Conservation (phyloP, 37 sponge, comb jelly and placozoan genomes). For the Halichondria panicea region DNA sequence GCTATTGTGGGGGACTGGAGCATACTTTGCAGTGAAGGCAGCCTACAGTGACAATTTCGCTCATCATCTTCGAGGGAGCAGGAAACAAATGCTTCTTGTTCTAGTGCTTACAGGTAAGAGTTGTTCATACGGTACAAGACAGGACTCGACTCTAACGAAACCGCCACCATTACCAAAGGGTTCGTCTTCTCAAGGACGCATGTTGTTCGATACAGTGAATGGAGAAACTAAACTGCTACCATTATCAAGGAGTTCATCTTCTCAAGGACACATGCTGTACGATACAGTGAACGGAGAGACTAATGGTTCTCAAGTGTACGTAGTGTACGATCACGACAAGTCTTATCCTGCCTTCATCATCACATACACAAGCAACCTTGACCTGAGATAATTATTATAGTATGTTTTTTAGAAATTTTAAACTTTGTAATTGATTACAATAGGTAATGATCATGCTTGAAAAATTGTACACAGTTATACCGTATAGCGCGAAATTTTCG, state of each 20-base stretch:
- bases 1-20: constrained; percentile 71
- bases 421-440: too few species aligned
- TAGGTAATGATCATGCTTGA: neutral
- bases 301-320: constrained; percentile 60
- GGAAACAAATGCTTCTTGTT: constrained; percentile 59
- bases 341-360: constrained; percentile 82
- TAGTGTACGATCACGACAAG: constrained; percentile 79
- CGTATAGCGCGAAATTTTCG: too few species aligned
- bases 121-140: neutral
- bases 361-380: constrained; percentile 34
- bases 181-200: neutral
- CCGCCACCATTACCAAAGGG: neutral
- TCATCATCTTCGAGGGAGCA: neutral
- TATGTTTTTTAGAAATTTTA: too few species aligned
- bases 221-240: neutral
- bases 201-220: neutral
- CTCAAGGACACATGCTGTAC: constrained; percentile 10
- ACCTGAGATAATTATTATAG: too few species aligned
- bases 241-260: constrained; percentile 11
- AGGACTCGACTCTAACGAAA: neutral
- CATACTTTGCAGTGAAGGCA: constrained; percentile 85
- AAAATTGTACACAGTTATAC: too few species aligned
- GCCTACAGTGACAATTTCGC: constrained; percentile 65
- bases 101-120: constrained; percentile 58
- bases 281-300: constrained; percentile 79